A percentile compares a stretch with the other conserved stretches of the same genome.
Evolutionary conservation across 2,888 invertebrate genomes (phyloP).

Genomic region (Heteromurus nitidus): DNA sequence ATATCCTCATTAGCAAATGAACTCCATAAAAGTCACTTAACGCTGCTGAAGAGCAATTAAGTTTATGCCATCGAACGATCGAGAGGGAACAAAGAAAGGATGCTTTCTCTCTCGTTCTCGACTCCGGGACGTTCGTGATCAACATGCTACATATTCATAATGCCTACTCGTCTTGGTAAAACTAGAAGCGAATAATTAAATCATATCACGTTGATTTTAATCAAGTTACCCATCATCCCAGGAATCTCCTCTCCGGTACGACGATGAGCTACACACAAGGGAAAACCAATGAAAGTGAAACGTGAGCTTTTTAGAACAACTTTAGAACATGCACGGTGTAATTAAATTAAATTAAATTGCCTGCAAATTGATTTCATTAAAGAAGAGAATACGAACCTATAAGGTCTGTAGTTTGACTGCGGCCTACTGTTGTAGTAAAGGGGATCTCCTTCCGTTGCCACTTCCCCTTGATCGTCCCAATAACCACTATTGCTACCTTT

Average conservation of each 20-base stretch:
- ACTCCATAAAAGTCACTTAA: neutral
- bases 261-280: slow-evolving; percentile 38
- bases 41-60: neutral
- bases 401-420: slow-evolving; percentile 79
- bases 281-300: slow-evolving; percentile 15
- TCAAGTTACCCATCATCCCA: slow-evolving; percentile 59
- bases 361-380: slow-evolving; percentile 35
- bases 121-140: neutral
- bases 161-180: no score
- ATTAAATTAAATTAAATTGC: slow-evolving; percentile 39
- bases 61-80: neutral
- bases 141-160: neutral
- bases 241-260: slow-evolving; percentile 51
- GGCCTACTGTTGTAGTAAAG: slow-evolving; percentile 93
- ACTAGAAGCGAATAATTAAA: neutral
- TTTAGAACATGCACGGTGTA: neutral
- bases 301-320: slow-evolving; percentile 2
- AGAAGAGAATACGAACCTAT: slow-evolving; percentile 76
- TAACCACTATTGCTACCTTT: slow-evolving; percentile 48
- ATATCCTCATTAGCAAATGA: neutral
- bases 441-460: slow-evolving; percentile 78
- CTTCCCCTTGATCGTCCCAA: slow-evolving; percentile 71
- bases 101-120: no score
- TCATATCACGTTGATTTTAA: neutral
- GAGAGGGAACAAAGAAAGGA: no score